Conservation (phyloP, 2,113 vertebrate species). For the Clupea harengus region DNA sequence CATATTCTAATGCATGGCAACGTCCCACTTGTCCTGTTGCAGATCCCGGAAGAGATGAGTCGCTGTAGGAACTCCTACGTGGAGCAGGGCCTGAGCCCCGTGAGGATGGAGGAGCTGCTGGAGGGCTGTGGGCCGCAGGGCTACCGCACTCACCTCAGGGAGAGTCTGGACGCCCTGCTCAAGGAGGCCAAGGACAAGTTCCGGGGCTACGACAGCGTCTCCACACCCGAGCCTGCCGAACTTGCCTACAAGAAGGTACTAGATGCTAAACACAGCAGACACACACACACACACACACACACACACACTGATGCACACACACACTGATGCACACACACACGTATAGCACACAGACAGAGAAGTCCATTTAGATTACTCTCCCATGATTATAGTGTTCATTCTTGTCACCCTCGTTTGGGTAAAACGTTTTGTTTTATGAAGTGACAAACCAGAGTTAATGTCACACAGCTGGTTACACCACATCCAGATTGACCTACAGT, state of each 20-base stretch:
- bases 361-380: background rate
- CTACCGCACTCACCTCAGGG: conserved; percentile 77
- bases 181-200: conserved; percentile 96
- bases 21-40: conserved; percentile 1
- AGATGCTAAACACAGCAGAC: background rate
- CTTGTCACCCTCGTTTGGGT: no score
- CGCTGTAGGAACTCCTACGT: conserved; percentile 86
- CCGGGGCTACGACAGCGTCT: conserved; percentile 87
- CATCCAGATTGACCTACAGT: no score
- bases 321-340: background rate
- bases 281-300: background rate
- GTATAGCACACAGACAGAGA: background rate
- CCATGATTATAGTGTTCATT: background rate
- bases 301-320: background rate
- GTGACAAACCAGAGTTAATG: no score
- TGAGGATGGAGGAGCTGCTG: conserved; percentile 80
- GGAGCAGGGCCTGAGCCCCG: conserved; percentile 82
- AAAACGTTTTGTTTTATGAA: no score
- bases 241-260: conserved; percentile 90
- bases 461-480: no score
- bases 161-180: conserved; percentile 83
- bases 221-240: conserved; percentile 84
- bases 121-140: conserved; percentile 66
- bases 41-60: conserved; percentile 90
- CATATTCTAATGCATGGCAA: no score